Evolutionary conservation across 2,888 invertebrate genomes (phyloP).

Genomic region (Laspeyria flexula): DNA sequence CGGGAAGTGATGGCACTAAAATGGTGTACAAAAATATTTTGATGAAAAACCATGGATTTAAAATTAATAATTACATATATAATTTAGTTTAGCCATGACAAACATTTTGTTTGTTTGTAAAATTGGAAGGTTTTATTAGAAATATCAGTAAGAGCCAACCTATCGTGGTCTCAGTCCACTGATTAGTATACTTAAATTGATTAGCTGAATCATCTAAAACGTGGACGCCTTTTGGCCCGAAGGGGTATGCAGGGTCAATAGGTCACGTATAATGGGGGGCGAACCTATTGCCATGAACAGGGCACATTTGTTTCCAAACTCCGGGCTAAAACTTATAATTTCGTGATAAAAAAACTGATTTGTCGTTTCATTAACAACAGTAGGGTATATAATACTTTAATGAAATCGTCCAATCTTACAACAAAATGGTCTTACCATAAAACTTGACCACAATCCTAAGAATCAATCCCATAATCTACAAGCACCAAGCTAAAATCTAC

Average conservation of each 20-base stretch:
- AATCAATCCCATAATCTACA: conserved; percentile 45
- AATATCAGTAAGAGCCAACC: background rate
- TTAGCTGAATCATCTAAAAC: no score
- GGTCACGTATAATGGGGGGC: no score
- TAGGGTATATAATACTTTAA: no score
- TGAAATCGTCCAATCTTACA: conserved; percentile 24
- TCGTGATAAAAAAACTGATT: no score
- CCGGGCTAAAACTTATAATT: no score
- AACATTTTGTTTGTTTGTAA: conserved; percentile 2
- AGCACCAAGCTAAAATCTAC: conserved; percentile 65
- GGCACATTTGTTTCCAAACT: no score
- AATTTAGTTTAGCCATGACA: background rate
- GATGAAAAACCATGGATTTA: conserved; percentile 19
- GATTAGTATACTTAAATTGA: no score
- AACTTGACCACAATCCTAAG: conserved; percentile 19
- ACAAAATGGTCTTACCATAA: conserved; percentile 7
- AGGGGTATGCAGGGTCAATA: no score
- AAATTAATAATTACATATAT: conserved; percentile 8
- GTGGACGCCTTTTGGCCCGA: no score
- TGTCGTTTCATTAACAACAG: no score
- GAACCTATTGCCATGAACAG: no score
- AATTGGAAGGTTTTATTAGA: conserved; percentile 24
- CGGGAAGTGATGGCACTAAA: conserved; percentile 20
- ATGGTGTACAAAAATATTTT: conserved; percentile 51
- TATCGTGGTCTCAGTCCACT: no score